A percentile compares a stretch with the other conserved stretches of the same genome.
Evolutionary conservation across 2,888 invertebrate genomes (phyloP).

Genomic region (Piscicola geometra): DNA sequence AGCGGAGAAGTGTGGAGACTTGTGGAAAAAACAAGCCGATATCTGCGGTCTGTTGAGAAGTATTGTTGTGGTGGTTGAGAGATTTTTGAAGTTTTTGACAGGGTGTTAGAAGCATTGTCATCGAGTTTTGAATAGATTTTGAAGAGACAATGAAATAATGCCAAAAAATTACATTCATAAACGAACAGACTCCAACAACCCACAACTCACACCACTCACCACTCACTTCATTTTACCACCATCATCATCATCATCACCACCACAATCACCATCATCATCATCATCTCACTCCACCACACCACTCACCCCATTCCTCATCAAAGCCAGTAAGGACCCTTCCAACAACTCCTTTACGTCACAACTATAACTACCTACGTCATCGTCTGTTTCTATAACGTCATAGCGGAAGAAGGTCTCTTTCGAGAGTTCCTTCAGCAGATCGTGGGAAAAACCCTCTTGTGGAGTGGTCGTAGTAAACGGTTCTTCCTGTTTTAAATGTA

Average conservation of each 20-base stretch:
- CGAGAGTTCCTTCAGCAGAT: slow-evolving; percentile 24
- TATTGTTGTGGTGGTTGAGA: too few species aligned
- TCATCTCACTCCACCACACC: too few species aligned
- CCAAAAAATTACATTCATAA: too few species aligned
- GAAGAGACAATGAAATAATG: too few species aligned
- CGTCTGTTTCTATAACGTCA: slow-evolving; percentile 11
- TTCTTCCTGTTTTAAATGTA: background rate
- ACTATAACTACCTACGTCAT: slow-evolving; percentile 22
- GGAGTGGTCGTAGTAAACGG: background rate
- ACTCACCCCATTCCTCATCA: slow-evolving; percentile 22
- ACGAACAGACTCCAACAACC: too few species aligned
- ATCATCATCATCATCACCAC: too few species aligned
- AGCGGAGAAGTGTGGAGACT: background rate
- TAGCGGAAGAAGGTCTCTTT: slow-evolving; percentile 24
- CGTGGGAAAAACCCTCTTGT: slow-evolving; percentile 17
- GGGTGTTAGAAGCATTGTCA: background rate
- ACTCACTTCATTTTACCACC: too few species aligned
- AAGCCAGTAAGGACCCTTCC: background rate
- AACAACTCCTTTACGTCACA: background rate
- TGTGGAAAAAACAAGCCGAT: background rate
- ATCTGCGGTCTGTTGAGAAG: slow-evolving; percentile 3
- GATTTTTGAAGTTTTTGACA: too few species aligned
- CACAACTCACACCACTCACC: too few species aligned
- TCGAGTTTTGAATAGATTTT: background rate
- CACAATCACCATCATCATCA: too few species aligned